These are phyloP conservation scores for Hylomyscus alleni DNA, from an alignment of 2,797 vertebrate genomes.

Conservation along the genomic window DNA sequence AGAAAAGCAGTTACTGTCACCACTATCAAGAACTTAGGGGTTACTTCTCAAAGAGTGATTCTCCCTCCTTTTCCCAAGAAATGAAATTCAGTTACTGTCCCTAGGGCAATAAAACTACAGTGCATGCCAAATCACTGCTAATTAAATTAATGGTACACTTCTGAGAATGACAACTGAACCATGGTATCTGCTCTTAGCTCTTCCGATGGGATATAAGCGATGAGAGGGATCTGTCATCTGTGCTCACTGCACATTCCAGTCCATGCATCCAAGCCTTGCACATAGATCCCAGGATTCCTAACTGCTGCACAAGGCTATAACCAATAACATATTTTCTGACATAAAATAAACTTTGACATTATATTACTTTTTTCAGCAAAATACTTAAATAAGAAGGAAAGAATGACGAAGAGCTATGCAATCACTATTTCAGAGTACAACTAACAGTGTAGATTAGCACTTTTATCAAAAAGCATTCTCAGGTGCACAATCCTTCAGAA, in stretches of 20 bases:
- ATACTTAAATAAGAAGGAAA: constrained; percentile 36
- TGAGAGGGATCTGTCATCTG: neutral
- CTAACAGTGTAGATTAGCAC: neutral
- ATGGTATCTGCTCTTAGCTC: neutral
- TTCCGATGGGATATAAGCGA: neutral
- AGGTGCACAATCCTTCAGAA: neutral
- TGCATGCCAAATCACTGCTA: constrained; percentile 60
- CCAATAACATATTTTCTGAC: constrained; percentile 44
- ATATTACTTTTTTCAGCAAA: constrained; percentile 14
- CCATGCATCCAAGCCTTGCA: neutral
- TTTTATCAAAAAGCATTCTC: neutral
- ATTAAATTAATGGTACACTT: constrained; percentile 46
- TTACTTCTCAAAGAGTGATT: constrained; percentile 71
- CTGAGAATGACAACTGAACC: neutral
- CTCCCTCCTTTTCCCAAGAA: constrained; percentile 68
- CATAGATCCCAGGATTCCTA: neutral
- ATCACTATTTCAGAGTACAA: constrained; percentile 10
- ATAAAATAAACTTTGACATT: constrained; percentile 16
- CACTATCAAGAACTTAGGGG: constrained; percentile 78
- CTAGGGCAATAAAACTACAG: constrained; percentile 46
- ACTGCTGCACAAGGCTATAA: constrained; percentile 16
- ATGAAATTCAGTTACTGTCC: constrained; percentile 61
- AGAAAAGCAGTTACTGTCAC: constrained; percentile 77
- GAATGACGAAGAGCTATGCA: constrained; percentile 25
- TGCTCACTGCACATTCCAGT: neutral